Evolutionary conservation across 2,797 vertebrate species (phyloP).

Genomic region (Sciurus vulgaris): DNA sequence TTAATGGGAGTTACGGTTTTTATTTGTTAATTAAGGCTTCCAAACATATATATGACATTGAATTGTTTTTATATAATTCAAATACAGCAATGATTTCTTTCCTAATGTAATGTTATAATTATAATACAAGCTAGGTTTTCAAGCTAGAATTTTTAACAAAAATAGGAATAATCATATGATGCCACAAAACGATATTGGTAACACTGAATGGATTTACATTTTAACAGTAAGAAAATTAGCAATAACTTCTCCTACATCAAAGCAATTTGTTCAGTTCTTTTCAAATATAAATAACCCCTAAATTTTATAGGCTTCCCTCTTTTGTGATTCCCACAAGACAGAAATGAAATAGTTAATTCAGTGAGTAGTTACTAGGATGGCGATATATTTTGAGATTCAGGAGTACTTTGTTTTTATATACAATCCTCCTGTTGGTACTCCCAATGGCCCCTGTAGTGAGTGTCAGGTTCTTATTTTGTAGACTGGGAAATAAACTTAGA

Average conservation of each 20-base stretch:
- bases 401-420: not conserved
- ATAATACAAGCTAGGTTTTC: slow-evolving; percentile 71
- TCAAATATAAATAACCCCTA: slow-evolving; percentile 29
- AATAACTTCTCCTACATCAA: not conserved
- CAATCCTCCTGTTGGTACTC: not conserved
- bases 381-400: not conserved
- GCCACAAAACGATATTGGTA: not conserved
- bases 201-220: not conserved
- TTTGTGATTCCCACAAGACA: not conserved
- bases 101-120: slow-evolving; percentile 57
- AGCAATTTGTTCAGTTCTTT: slow-evolving; percentile 29
- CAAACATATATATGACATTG: not conserved
- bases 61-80: slow-evolving; percentile 61
- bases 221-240: slow-evolving; percentile 51
- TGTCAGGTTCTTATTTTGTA: not conserved
- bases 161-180: slow-evolving; percentile 51
- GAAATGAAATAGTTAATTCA: slow-evolving; percentile 21
- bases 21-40: slow-evolving; percentile 69
- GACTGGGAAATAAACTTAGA: not conserved
- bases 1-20: slow-evolving; percentile 68
- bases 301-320: not conserved
- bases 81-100: slow-evolving; percentile 51
- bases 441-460: not conserved
- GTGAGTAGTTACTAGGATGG: not conserved
- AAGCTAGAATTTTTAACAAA: slow-evolving; percentile 59